Evolutionary conservation across 2,888 invertebrate genomes (phyloP).

Genomic region (Agapostemon virescens): DNA sequence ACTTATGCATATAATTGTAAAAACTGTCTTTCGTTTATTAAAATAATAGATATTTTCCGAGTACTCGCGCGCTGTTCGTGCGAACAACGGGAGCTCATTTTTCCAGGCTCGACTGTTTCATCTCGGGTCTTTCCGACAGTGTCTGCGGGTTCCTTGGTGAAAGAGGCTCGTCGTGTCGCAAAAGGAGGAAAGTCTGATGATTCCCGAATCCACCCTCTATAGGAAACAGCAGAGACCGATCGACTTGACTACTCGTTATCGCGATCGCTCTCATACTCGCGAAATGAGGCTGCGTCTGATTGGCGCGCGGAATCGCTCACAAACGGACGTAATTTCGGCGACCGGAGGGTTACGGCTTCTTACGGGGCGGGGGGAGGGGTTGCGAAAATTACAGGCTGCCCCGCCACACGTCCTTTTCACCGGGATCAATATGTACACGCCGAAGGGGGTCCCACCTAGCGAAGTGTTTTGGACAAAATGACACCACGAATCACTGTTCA

Average conservation of each 20-base stretch:
- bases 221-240: constrained; percentile 42
- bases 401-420: constrained; percentile 55
- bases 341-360: constrained; percentile 66
- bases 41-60: too few species aligned
- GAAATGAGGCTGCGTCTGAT: constrained; percentile 65
- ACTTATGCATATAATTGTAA: too few species aligned
- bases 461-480: constrained; percentile 60
- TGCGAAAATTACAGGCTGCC: constrained; percentile 74
- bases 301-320: constrained; percentile 72
- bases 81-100: not conserved
- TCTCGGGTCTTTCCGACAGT: not conserved
- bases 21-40: too few species aligned
- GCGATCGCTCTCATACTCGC: constrained; percentile 53
- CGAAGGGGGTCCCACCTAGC: constrained; percentile 37
- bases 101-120: not conserved
- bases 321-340: constrained; percentile 76
- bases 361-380: constrained; percentile 53
- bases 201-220: constrained; percentile 31
- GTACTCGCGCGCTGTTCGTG: too few species aligned
- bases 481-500: constrained; percentile 59
- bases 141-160: not conserved
- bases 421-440: constrained; percentile 58
- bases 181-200: constrained; percentile 22
- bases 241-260: constrained; percentile 66
- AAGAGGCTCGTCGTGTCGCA: constrained; percentile 8